Evolutionary conservation across 2,113 vertebrate species (phyloP).

Genomic region (Megaceryle maxima): DNA sequence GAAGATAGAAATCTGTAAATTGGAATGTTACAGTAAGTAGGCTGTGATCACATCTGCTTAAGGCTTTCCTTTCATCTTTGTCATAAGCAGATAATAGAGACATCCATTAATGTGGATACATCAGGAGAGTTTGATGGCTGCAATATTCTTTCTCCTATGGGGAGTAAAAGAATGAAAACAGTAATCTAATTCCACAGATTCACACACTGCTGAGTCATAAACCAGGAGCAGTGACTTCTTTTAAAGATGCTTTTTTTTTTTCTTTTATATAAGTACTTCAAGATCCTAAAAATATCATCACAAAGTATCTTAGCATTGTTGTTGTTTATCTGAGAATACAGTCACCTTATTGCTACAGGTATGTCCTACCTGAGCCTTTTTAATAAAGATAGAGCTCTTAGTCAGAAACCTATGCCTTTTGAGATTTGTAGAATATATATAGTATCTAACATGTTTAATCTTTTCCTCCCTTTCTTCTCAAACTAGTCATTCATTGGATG

Average conservation of each 20-base stretch:
- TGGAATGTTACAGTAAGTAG: neutral
- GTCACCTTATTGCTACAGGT: neutral
- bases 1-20: neutral
- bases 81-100: neutral
- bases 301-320: neutral
- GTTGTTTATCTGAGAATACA: neutral
- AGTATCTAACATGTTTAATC: neutral
- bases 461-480: neutral
- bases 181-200: neutral
- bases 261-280: neutral
- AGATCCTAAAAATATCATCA: neutral
- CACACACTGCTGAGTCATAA: neutral
- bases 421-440: neutral
- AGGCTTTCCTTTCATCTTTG: neutral
- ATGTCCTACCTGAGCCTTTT: neutral
- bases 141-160: neutral
- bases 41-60: neutral
- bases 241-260: neutral
- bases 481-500: neutral
- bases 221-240: neutral
- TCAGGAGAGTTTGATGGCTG: neutral
- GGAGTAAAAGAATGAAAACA: neutral
- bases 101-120: neutral
- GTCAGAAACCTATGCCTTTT: neutral
- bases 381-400: neutral